Base-by-base conservation (phyloP, 2,797 vertebrate species). In the Lepilemur ruficaudatus region DNA sequence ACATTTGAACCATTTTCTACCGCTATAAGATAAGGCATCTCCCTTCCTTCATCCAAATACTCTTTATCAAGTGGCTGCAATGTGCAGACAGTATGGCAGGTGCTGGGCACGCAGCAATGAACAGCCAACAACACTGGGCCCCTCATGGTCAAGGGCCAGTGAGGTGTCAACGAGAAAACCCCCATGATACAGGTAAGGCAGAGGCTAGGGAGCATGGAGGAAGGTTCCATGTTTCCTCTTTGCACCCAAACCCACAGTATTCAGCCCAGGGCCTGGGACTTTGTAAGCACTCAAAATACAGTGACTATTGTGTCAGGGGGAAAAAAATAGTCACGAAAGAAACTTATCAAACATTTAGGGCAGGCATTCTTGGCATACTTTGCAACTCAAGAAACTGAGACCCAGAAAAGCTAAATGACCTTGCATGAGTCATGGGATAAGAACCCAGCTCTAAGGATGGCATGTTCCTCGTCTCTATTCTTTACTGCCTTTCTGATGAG, bases 351-450 rank as follows among this genome's bases (percentile, higher is more conserved):
- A 69, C 12, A 43, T 55, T 67, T 50, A 52, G 50, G 11, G 41
- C 41, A 73, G 35, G 35, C 32, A 30, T 10, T 30, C 63, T 82
- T 63, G 78, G 28, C 65, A 38, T 12, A 67, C 52, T 89, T 76
- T 67, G 48, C 63, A 84, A 55, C 46, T 96, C 81, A 94, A 79
- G 52, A 97, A 89, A 72, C 12, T 22, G 72, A 96, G 65, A 46
- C 69, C 57, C 23, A 55, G 52, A 73, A 59, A 87, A 72, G 69
- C 35, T 87, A 67, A 91, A 32, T 38, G 73, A 75, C 63, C 57
- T 93, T 87, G 57, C 22, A 30, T 23, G 38, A 86, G 90, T 22
- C 32, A 17, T 18, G 15, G 46, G 32, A 38, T 3, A n/a, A 70
- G n/a, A 43, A 14, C 8, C 28, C 61, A 59, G 18, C n/a, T 57